Evolutionary conservation across 2,797 vertebrate species (phyloP).

Genomic region (Heterohyrax brucei): DNA sequence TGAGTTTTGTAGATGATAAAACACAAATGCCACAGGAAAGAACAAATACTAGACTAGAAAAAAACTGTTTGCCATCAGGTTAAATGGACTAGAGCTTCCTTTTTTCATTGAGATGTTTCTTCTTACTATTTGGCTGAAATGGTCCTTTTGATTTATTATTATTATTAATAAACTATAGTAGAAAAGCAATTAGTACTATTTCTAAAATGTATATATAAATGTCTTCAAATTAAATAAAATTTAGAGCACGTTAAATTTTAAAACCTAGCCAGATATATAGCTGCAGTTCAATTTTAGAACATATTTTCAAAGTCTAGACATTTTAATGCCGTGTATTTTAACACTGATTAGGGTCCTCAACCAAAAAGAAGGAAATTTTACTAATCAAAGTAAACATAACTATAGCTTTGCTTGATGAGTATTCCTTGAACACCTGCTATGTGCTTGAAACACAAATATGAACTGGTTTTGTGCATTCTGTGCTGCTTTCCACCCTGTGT

Average conservation of each 20-base stretch:
- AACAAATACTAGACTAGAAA: neutral
- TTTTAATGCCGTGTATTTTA: neutral
- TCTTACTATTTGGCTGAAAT: neutral
- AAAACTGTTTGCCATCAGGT: too few species aligned
- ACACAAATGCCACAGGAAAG: neutral
- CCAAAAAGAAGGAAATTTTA: neutral
- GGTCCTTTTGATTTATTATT: neutral
- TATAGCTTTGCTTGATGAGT: fast-evolving
- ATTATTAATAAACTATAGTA: neutral
- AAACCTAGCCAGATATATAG: neutral
- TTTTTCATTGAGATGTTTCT: neutral
- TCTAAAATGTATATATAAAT: neutral
- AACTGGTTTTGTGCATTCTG: fast-evolving
- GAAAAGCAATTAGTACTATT: neutral
- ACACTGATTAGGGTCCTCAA: neutral
- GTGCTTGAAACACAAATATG: fast-evolving
- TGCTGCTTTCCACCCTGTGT: too few species aligned
- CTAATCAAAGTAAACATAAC: fast-evolving
- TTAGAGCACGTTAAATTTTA: neutral
- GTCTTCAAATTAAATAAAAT: neutral
- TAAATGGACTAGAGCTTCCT: too few species aligned
- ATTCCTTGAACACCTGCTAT: neutral
- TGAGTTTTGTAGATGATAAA: neutral
- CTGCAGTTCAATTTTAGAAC: neutral
- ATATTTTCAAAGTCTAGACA: neutral